A percentile compares a stretch with the other conserved stretches of the same genome.
phyloP scores from a whole-genome alignment of 2,113 vertebrate species.

The Perognathus longimembris region DNA sequence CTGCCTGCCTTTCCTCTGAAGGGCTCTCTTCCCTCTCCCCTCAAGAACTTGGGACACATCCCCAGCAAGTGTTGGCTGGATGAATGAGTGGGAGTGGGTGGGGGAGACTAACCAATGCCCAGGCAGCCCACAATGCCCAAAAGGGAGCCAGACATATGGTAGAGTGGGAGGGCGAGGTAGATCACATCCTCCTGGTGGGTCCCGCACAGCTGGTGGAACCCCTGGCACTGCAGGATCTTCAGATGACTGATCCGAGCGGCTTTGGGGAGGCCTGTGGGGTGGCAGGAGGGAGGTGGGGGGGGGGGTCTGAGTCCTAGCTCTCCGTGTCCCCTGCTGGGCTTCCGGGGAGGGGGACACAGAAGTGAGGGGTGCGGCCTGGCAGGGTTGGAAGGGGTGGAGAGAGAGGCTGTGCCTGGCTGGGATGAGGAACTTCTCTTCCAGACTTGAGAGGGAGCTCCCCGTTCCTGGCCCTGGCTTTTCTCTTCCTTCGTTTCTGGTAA shows the following conservation, averaged over 20 bases:
- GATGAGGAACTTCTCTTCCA: too few relatives aligned
- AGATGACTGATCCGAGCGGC: slow-evolving; percentile 92
- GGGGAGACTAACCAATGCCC: slow-evolving; percentile 88
- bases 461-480: not conserved
- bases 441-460: not conserved
- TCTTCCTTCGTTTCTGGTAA: not conserved
- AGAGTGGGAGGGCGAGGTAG: slow-evolving; percentile 93
- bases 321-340: not conserved
- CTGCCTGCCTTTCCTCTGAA: not conserved
- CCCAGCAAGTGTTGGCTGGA: not conserved
- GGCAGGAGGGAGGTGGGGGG: rapidly evolving
- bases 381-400: not conserved
- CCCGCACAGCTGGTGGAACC: slow-evolving; percentile 91
- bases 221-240: slow-evolving; percentile 90
- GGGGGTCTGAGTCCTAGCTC: rapidly evolving
- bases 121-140: slow-evolving; percentile 93
- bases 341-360: not conserved
- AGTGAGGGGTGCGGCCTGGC: too few relatives aligned
- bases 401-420: not conserved
- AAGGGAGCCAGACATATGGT: slow-evolving; percentile 94
- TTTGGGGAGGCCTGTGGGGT: slow-evolving; percentile 91
- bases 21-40: not conserved
- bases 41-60: not conserved
- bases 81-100: not conserved
- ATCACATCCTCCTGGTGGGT: slow-evolving; percentile 87